Evolutionary conservation across 2,888 invertebrate species (phyloP), one percentile per base, ranked within the genome.

Genomic region (Eilema caniola): DNA sequence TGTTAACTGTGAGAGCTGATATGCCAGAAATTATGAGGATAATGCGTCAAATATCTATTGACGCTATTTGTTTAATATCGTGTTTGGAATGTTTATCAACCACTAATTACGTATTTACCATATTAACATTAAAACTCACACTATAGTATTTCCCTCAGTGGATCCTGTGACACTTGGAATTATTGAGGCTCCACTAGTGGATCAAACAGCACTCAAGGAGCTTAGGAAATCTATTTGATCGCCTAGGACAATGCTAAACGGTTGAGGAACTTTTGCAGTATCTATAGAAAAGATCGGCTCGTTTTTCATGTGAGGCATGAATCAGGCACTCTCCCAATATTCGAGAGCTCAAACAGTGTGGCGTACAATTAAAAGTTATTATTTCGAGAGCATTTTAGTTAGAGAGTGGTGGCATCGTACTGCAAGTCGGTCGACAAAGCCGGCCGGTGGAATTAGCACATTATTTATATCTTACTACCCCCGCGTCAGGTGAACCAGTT

Each of bases 391-490:
- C 75, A 76, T 76, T 78, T 78, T 77, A 78, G 75, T 75, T 70
- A 62, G 80, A 81, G 79, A 57, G 76, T 80, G 83, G 82, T 86
- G 87, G 86, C 87, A 88, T 88, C 79, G 86, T 83, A 86, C 87
- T 85, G 85, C 85, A 89, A 87, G 82, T 85, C 89, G 89, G 90
- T 89, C 88, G 90, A 85, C 86, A 85, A 88, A 83, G 84, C 81
- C 80, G 82, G 82, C 78, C 79, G 84, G 81, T 86, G 83, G 84
- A 91, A 88, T 92, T 90, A 89, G 91, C 87, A 81, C 85, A 87
- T 87, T 90, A 91, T 93, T 91, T 92, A 90, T 92, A 92, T 80
- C 77, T 73, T 78, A 76, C 83, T 85, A 86, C 86, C 89, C 85
- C 83, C 85, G 78, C 83, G 86, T 82, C 88, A 89, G 88, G 87